Evolutionary conservation across 2,888 invertebrate genomes (phyloP).

Genomic region (Troides oblongomaculatus): DNA sequence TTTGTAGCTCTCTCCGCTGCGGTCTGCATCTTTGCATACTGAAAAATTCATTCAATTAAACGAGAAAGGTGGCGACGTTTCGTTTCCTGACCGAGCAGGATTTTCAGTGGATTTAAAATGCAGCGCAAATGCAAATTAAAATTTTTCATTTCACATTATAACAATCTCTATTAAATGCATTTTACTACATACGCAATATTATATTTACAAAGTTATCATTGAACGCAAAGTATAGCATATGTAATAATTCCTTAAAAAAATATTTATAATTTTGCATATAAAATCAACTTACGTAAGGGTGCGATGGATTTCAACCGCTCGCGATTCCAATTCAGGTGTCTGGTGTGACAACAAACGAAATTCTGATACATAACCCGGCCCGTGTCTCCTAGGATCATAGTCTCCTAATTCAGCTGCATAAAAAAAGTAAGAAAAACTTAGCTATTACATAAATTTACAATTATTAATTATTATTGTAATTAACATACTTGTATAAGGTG

Average conservation of each 20-base stretch:
- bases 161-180: too few species aligned
- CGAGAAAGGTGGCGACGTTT: slow-evolving; percentile 66
- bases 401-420: slow-evolving; percentile 94
- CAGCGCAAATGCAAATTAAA: slow-evolving; percentile 60
- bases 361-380: slow-evolving; percentile 95
- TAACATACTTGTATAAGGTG: not conserved
- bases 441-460: not conserved
- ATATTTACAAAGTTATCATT: not conserved
- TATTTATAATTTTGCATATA: not conserved
- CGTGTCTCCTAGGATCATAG: slow-evolving; percentile 93
- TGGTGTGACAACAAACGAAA: slow-evolving; percentile 96
- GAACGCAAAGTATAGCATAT: not conserved
- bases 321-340: slow-evolving; percentile 92
- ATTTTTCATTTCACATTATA: slow-evolving; percentile 16
- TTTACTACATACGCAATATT: not conserved
- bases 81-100: slow-evolving; percentile 62
- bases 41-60: slow-evolving; percentile 77
- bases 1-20: slow-evolving; percentile 60
- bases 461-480: not conserved
- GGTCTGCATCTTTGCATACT: slow-evolving; percentile 72
- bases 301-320: slow-evolving; percentile 93
- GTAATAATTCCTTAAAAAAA: not conserved
- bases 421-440: slow-evolving; percentile 8
- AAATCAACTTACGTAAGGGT: slow-evolving; percentile 86
- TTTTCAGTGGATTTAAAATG: slow-evolving; percentile 55